Base-by-base conservation (phyloP, 35 echinoderm and acorn worm genomes). In the Apostichopus japonicus region DNA sequence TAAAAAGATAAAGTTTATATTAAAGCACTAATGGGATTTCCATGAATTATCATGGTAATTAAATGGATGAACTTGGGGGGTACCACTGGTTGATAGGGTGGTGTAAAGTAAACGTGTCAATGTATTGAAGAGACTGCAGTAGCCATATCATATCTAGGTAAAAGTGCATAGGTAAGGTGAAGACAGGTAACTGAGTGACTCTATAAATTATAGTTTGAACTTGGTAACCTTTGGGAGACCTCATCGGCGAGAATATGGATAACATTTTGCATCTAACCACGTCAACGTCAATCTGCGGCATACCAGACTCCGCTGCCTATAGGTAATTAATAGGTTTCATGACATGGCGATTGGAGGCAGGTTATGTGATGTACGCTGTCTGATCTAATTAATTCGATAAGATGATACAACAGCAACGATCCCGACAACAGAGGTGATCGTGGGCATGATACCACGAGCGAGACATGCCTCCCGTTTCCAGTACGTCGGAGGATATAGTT, bases 331-430 rank as follows among this genome's bases (percentile, higher is more conserved):
- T 75, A 75, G 71, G 71, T 75, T 75, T 75, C 71, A 75, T 75
- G 71, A 75, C 23, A 59, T 59, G 23, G 15, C 19, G 81, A 84
- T 57, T 16, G 22, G 51, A 84, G 14, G 53, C 16, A 57, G 56
- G 81, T 57, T 75, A 55, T 84, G 81, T 84, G 81, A 55, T 58
- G 17, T 57, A 51, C 56, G 57, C 81, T 58, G 54, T 84, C 54
- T 16, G 17, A 58, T 84, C 81, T 54, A 84, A 84, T 84, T 84
- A 84, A 84, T 84, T 57, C 24, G 54, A 53, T 55, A 21, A 84
- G 81, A 58, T 57, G 81, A 84, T 84, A 23, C 56, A 58, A 84
- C 81, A 24, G 21, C 81, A 84, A 59, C n/a, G 81, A 84, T 24
- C 54, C 16, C 54, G 21, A 84, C 17, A 51, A 75, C 71, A 23